Evolutionary conservation across 2,113 vertebrate species (phyloP).

Genomic region (Erythrocercus mccallii): DNA sequence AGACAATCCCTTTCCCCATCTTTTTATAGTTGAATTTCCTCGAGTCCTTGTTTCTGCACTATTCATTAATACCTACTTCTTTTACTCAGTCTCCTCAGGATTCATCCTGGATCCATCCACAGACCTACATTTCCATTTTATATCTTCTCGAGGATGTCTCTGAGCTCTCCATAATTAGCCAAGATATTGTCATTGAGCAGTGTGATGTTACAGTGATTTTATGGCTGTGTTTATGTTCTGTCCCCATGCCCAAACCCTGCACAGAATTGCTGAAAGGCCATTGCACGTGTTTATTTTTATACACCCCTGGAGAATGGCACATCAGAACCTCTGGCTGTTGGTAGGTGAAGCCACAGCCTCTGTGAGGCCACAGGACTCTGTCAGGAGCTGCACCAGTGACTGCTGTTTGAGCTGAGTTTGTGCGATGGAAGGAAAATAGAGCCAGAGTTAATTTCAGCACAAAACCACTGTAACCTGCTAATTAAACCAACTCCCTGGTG

Average conservation of each 20-base stretch:
- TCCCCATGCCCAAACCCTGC: background rate
- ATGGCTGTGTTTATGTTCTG: background rate
- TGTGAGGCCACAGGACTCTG: background rate
- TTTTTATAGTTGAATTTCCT: constrained; percentile 1
- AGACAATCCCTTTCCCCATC: background rate
- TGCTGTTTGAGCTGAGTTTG: background rate
- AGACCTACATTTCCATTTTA: background rate
- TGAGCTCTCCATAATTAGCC: background rate
- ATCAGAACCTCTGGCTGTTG: background rate
- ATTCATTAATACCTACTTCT: background rate
- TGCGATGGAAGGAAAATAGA: background rate
- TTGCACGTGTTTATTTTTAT: background rate
- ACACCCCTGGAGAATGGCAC: background rate
- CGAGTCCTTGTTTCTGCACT: background rate
- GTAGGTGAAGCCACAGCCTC: background rate
- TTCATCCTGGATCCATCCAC: background rate
- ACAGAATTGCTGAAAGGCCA: background rate
- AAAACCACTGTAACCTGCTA: constrained; percentile 78
- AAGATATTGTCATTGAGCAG: background rate
- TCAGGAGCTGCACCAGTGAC: fast-evolving
- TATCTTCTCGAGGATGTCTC: background rate
- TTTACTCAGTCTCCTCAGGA: background rate
- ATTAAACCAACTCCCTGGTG: constrained; percentile 76
- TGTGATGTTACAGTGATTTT: background rate
- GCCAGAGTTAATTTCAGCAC: constrained; percentile 57